Base-by-base conservation (phyloP, 2,888 invertebrate genomes). In the Podotricha telesiphe region DNA sequence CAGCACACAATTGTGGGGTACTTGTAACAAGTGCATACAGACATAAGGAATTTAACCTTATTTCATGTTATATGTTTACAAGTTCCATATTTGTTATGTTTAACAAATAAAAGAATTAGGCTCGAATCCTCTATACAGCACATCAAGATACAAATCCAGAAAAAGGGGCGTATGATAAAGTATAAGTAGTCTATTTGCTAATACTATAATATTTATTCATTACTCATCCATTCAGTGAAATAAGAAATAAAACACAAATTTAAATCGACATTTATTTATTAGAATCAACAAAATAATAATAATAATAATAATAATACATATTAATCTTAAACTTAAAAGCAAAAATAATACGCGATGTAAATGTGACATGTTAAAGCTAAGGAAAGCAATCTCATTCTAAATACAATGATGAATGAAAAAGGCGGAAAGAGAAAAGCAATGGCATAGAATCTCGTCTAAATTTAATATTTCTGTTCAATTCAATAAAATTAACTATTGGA, bases 201-300 rank as follows among this genome's bases (percentile, higher is more conserved):
- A n/a, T n/a, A n/a, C 37, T 10, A 8, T 37, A 37, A 37, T 28
- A 28, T 28, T 28, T 28, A 28, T 28, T 4, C 2, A 28, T 28
- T 28, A 28, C 6, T 28, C 6, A 28, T 7, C 37, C 1, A 17
- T 47, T 17, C 7, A 22, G 20, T 20, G 10, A 22, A 53, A 37
- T 34, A n/a, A 55, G 17, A 53, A 53, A 53, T 37, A 34, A 55
- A 55, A 55, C 11, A 0, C 17, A 34, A 17, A 17, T 55, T 34
- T 15, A 37, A 55, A 55, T 11, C 11, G 17, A 19, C n/a, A 55
- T 55, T 55, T 55, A 55, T 55, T 55, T 55, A 55, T 55, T 55
- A 55, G n/a, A 34, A 19, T 55, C 13, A 55, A 34, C 19, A 55
- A 55, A 17, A 37, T 1, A 48, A 19, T 5, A 45, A 47, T 47